Evolutionary conservation across 2,888 invertebrate species (phyloP).

Genomic region (Hyppa rectilinea): DNA sequence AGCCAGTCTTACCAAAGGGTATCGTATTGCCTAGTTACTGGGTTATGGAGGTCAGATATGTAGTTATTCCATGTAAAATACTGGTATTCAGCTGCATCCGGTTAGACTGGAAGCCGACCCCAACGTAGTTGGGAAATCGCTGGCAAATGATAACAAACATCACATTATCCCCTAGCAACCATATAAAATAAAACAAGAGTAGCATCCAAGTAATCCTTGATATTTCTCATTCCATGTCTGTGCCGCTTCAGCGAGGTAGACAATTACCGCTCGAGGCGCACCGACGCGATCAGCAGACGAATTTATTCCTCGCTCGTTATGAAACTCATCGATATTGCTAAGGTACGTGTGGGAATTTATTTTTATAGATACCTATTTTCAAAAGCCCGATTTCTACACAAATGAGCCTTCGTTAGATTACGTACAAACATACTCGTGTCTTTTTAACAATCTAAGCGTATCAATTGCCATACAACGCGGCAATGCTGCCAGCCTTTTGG

Average conservation of each 20-base stretch:
- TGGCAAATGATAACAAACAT: no score
- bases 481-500: no score
- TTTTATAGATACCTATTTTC: neutral
- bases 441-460: neutral
- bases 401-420: neutral
- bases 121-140: no score
- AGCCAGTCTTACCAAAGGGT: no score
- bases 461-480: no score
- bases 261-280: constrained; percentile 82
- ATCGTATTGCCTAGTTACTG: no score
- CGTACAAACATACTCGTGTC: neutral
- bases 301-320: constrained; percentile 86
- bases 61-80: no score
- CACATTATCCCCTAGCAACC: neutral
- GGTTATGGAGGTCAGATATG: no score
- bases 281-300: constrained; percentile 85
- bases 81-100: no score
- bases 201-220: neutral
- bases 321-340: constrained; percentile 87
- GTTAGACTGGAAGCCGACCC: no score
- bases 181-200: neutral
- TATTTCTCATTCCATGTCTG: constrained; percentile 26
- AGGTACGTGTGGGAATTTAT: constrained; percentile 68
- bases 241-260: constrained; percentile 82
- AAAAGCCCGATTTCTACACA: neutral